phyloP scores from a whole-genome alignment of 1,140 invertebrate species.

The Drosophila serrata region DNA sequence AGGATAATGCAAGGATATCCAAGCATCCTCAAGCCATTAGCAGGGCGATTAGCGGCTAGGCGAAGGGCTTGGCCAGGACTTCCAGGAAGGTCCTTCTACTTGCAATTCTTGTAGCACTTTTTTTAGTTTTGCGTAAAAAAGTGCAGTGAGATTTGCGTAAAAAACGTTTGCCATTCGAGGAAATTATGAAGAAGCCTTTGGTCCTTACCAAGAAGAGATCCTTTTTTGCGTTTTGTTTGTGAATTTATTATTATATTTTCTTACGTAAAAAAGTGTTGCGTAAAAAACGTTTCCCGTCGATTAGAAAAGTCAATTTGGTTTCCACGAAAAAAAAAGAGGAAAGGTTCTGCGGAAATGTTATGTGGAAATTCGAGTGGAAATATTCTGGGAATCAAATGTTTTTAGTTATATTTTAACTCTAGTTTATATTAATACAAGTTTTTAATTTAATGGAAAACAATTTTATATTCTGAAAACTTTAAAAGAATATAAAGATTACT shows the following conservation, averaged over 20 bases:
- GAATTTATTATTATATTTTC: neutral
- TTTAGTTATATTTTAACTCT: neutral
- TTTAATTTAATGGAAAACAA: neutral
- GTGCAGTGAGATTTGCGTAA: constrained; percentile 43
- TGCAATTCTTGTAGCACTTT: neutral
- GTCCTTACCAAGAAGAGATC: constrained; percentile 6
- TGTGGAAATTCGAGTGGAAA: neutral
- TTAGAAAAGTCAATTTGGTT: neutral
- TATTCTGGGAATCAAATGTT: neutral
- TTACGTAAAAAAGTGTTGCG: constrained; percentile 10
- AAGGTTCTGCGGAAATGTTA: constrained; percentile 3
- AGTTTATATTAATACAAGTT: neutral
- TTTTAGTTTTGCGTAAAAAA: constrained; percentile 54
- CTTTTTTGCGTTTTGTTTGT: neutral
- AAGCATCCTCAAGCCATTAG: constrained; percentile 64
- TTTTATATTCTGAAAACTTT: neutral
- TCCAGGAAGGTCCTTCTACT: constrained; percentile 27
- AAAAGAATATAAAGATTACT: neutral
- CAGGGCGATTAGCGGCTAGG: constrained; percentile 66
- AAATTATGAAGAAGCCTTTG: constrained; percentile 40
- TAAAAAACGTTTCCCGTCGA: constrained; percentile 7
- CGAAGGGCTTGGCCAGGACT: constrained; percentile 48
- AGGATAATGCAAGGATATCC: constrained; percentile 66
- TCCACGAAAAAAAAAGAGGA: constrained; percentile 1
- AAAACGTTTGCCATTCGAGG: constrained; percentile 50